phyloP scores from a whole-genome alignment of 2,113 vertebrate genomes.

The Arothron firmamentum region DNA sequence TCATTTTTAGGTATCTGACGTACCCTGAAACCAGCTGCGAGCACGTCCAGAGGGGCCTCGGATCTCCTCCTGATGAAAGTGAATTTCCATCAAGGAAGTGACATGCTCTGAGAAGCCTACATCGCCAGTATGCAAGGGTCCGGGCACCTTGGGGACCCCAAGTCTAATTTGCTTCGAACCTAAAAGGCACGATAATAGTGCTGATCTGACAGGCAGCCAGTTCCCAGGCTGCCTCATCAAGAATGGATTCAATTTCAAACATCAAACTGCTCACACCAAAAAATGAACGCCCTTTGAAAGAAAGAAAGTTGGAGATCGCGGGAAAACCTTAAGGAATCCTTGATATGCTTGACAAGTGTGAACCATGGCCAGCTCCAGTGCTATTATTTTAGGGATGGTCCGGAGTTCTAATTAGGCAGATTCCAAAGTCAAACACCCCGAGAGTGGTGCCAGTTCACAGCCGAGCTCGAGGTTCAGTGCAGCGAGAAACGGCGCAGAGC shows the following conservation, averaged over 20 bases:
- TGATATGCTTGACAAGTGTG: constrained; percentile 53
- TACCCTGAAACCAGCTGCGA: constrained; percentile 39
- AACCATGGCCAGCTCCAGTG: constrained; percentile 20
- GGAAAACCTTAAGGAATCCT: constrained; percentile 36
- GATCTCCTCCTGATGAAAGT: constrained; percentile 66
- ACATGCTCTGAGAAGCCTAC: constrained; percentile 51
- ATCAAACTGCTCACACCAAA: constrained; percentile 60
- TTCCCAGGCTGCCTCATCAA: constrained; percentile 68
- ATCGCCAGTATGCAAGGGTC: constrained; percentile 46
- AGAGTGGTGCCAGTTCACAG: neutral
- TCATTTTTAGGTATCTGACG: constrained; percentile 29
- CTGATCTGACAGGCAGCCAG: constrained; percentile 68
- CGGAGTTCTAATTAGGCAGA: constrained; percentile 28
- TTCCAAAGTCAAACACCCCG: constrained; percentile 17
- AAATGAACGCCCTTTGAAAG: constrained; percentile 52
- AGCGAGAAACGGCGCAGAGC: neutral
- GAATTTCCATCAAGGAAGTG: constrained; percentile 65
- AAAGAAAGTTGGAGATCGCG: constrained; percentile 36
- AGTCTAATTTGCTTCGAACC: constrained; percentile 71
- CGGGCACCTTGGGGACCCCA: constrained; percentile 58
- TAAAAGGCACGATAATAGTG: constrained; percentile 68
- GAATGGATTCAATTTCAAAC: constrained; percentile 64
- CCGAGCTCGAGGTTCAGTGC: no score
- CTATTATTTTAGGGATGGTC: constrained; percentile 12
- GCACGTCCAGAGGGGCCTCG: constrained; percentile 40